Conservation (phyloP, 2,113 vertebrate genomes). For the Dromas ardeola region DNA sequence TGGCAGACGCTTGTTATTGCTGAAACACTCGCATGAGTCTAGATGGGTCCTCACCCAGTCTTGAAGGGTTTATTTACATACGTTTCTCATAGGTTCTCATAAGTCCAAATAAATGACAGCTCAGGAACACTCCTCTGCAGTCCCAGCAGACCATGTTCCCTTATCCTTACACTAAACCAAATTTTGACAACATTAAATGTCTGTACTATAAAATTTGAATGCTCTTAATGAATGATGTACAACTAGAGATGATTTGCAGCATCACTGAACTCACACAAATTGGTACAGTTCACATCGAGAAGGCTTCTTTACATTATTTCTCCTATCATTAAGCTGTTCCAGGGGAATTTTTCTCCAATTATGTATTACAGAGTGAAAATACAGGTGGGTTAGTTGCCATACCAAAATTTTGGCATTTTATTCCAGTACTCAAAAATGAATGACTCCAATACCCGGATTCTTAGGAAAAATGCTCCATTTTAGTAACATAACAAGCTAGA, state of each 20-base stretch:
- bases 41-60: not conserved
- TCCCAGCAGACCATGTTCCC: not conserved
- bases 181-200: not conserved
- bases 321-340: not conserved
- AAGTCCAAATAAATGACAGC: not conserved
- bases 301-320: not conserved
- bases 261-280: not conserved
- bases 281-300: not conserved
- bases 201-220: not conserved
- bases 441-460: not conserved
- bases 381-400: not conserved
- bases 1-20: not conserved
- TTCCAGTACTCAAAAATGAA: not conserved
- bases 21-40: not conserved
- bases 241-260: not conserved
- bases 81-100: not conserved
- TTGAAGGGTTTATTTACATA: not conserved
- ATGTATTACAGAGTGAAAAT: not conserved
- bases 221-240: slow-evolving; percentile 22
- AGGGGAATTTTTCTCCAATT: not conserved
- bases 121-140: not conserved
- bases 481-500: not conserved
- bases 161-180: not conserved
- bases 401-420: not conserved
- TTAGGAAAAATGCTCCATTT: not conserved